Percentiles rank a stretch among this genome's conserved stretches.
phyloP scores from a whole-genome alignment of 2,888 invertebrate species.

The Micropterix aruncella region DNA sequence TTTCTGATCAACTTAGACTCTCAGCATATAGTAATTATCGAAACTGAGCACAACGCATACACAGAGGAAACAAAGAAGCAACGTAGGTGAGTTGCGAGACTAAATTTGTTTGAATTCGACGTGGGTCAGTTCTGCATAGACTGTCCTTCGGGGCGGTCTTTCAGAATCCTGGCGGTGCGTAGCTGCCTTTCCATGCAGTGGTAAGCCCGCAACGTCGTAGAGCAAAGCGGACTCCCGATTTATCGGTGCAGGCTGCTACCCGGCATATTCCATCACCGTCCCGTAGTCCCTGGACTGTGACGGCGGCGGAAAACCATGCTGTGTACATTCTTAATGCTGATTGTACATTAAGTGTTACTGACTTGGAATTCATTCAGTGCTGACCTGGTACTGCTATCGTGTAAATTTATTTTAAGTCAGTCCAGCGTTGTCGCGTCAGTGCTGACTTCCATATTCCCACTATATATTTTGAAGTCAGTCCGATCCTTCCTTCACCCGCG shows the following conservation, averaged over 20 bases:
- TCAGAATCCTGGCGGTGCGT: constrained; percentile 28
- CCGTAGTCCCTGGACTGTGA: constrained; percentile 55
- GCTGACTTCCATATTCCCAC: no score
- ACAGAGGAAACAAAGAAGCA: constrained; percentile 93
- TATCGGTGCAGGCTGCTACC: constrained; percentile 36
- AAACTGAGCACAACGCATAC: constrained; percentile 97
- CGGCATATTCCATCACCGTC: constrained; percentile 64
- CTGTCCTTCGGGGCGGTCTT: constrained; percentile 19
- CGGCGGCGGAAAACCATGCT: constrained; percentile 57
- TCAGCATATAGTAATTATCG: constrained; percentile 79
- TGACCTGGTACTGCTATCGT: no score
- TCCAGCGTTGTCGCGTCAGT: no score
- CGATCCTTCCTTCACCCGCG: no score
- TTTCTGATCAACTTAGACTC: constrained; percentile 89
- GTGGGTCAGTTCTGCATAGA: neutral
- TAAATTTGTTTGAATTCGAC: neutral
- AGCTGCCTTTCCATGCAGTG: constrained; percentile 37
- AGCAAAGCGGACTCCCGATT: constrained; percentile 37
- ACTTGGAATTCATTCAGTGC: no score
- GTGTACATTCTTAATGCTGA: constrained; percentile 47
- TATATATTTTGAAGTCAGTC: no score
- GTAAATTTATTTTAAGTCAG: no score
- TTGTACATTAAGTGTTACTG: no score
- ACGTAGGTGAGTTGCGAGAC: constrained; percentile 32
- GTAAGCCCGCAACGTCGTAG: constrained; percentile 47